Evolutionary conservation across 2,888 invertebrate genomes (phyloP), one percentile per base, ranked within the genome.

Genomic region (Hymenopus coronatus): DNA sequence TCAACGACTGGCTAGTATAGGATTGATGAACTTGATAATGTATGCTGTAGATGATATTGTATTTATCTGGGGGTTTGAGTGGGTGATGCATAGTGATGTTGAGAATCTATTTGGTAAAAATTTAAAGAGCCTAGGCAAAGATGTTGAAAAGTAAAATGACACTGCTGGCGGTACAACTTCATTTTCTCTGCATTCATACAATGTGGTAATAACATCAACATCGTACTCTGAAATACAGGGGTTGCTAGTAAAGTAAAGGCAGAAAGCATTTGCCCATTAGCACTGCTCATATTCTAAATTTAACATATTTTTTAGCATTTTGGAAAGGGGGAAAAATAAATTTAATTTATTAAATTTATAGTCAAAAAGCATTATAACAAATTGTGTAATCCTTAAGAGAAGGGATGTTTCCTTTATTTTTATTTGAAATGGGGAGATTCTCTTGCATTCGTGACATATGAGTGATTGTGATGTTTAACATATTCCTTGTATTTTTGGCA

Each of bases 21-120:
- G 33, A 82, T 82, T 82, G 87, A 87, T 82, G 27, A 87, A 40
- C 33, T 40, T 25, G 82, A 33, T 82, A 81, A 82, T 87, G 87
- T 87, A 87, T 87, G 82, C 81, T 87, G 87, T 87, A 86, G 86
- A 70, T 86, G 86, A 81, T 86, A 87, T 87, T 82, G 87, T 87
- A 87, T 87, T 87, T 87, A 87, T 33, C 87, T 82, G 81, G 87
- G 40, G 87, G 20, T 87, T 87, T 87, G 30, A 70, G 54, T 20
- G 54, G 54, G 54, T 70, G 54, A 70, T 70, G 54, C 54, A 70
- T 70, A 70, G 54, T 70, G 54, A 86, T 28, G 15, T 87, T 30
- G 82, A 87, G 87, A 70, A 70, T 87, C 82, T 87, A 82, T 82
- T 27, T 87, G 87, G 82, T 87, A 87, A 30, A 82, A n/a, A 40